Percentiles rank a stretch among this genome's conserved stretches.
Conservation (phyloP, 53 echinoderm and acorn worm genomes). For the Patiria pectinifera region DNA sequence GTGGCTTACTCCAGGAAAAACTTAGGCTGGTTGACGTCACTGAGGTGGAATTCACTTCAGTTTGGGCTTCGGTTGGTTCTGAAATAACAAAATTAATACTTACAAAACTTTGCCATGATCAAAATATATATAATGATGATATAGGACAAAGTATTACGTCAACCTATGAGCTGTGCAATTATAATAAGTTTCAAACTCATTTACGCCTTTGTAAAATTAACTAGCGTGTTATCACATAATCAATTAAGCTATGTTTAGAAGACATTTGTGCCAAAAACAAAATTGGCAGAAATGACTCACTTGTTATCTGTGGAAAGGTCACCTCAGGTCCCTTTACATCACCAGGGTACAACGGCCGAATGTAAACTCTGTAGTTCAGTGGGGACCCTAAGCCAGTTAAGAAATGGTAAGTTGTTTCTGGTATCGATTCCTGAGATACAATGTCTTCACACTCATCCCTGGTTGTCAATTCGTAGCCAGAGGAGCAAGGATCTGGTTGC, state of each 20-base stretch:
- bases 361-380: background rate
- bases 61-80: background rate
- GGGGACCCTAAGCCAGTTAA: background rate
- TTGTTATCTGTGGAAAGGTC: background rate
- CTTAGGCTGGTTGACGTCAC: background rate
- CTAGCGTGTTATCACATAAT: background rate
- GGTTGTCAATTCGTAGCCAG: slow-evolving; percentile 13
- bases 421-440: background rate
- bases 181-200: background rate
- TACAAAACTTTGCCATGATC: no score
- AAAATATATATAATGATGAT: no score
- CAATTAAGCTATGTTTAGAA: no score
- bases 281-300: no score
- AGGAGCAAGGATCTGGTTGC: background rate
- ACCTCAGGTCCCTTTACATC: background rate
- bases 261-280: no score
- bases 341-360: background rate
- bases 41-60: background rate
- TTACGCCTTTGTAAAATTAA: background rate
- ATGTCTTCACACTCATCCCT: slow-evolving; percentile 7
- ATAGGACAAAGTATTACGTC: no score
- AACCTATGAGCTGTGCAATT: no score
- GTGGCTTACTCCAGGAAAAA: slow-evolving; percentile 57
- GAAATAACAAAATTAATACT: background rate
- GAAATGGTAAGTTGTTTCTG: background rate